Percentiles rank a stretch among this genome's conserved stretches.
Conservation (phyloP, 1,140 invertebrate species). For the Eubasilissa regina region DNA sequence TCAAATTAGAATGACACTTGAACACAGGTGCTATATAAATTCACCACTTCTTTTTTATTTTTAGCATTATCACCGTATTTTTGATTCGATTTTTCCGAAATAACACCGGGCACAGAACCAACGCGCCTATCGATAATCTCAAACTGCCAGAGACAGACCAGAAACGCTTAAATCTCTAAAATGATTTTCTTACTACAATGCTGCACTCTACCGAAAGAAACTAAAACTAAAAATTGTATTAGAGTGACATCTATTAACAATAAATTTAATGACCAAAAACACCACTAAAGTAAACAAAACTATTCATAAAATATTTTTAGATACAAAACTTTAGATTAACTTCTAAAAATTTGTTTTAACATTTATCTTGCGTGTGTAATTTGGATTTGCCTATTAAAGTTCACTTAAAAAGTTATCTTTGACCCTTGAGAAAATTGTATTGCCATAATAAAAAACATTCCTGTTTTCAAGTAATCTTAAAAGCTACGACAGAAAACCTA, state of each 20-base stretch:
- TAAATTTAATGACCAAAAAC: no score
- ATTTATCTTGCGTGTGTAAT: no score
- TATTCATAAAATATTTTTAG: no score
- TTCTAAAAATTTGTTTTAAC: no score
- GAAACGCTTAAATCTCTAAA: not conserved
- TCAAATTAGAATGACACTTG: constrained; percentile 18
- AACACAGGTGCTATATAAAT: constrained; percentile 37
- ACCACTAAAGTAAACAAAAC: no score
- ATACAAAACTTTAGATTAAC: no score
- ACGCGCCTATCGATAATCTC: constrained; percentile 31
- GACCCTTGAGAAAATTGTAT: no score
- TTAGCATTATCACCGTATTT: constrained; percentile 50
- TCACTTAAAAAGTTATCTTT: no score
- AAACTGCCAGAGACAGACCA: constrained; percentile 35
- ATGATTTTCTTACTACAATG: not conserved
- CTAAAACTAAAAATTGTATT: not conserved
- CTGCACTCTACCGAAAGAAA: not conserved
- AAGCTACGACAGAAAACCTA: no score
- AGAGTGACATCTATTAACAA: not conserved
- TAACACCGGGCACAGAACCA: constrained; percentile 7
- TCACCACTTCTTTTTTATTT: constrained; percentile 46
- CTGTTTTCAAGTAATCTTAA: no score
- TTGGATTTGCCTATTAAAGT: no score
- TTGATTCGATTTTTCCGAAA: constrained; percentile 30
- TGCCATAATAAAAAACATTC: no score